Percentiles rank a stretch among this genome's conserved stretches.
phyloP scores from a whole-genome alignment of 1,140 invertebrate genomes.

The Archivesica marissinica region DNA sequence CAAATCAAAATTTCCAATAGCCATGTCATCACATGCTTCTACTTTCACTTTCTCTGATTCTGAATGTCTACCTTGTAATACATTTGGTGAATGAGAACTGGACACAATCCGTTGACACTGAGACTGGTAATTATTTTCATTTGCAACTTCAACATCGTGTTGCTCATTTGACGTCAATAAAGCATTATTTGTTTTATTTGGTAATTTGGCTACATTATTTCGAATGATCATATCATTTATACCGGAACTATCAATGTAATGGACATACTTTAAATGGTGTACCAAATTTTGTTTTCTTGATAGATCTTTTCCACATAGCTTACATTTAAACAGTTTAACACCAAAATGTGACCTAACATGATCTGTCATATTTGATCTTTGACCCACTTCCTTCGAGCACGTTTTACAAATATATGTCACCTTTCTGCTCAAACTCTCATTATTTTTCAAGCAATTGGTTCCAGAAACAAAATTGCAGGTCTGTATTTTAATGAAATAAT shows the following conservation, averaged over 20 bases:
- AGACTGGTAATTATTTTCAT: no score
- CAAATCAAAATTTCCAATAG: no score
- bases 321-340: conserved; percentile 40
- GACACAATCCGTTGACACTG: no score
- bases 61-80: no score
- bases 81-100: no score
- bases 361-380: conserved; percentile 23
- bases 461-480: background rate
- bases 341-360: conserved; percentile 42
- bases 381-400: conserved; percentile 10
- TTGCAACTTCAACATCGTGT: no score
- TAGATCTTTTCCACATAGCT: conserved; percentile 32
- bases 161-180: no score
- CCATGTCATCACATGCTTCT: no score
- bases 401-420: conserved; percentile 23
- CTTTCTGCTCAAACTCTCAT: background rate
- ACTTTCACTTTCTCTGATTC: no score
- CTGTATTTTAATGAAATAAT: conserved; percentile 1
- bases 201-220: background rate
- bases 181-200: background rate
- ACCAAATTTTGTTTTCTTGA: conserved; percentile 42
- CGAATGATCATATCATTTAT: conserved; percentile 9
- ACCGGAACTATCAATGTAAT: background rate
- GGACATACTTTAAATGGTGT: conserved; percentile 36
- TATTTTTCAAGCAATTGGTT: background rate